These are phyloP conservation scores for Aporrectodea caliginosa DNA, from an alignment of 1,140 invertebrate species.

Conservation along the genomic window DNA sequence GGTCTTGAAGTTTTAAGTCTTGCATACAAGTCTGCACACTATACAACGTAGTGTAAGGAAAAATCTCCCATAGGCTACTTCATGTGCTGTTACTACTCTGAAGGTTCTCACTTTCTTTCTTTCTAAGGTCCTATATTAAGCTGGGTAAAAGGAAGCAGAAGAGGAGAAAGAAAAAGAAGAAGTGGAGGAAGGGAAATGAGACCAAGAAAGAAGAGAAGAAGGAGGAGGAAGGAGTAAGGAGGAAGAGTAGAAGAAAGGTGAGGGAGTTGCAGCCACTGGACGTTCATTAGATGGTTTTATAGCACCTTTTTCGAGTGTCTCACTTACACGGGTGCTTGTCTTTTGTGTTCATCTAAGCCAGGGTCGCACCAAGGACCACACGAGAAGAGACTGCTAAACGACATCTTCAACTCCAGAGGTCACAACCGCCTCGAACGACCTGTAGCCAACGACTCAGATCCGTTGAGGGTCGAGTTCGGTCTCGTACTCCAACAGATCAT, in stretches of 20 bases:
- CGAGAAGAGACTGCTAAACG: constrained; percentile 27
- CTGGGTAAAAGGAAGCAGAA: background rate
- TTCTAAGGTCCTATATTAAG: no score
- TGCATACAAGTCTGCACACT: no score
- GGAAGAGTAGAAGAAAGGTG: background rate
- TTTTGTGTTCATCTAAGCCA: background rate
- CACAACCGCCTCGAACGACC: constrained; percentile 64
- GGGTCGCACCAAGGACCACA: constrained; percentile 5
- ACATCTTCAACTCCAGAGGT: background rate
- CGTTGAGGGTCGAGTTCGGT: constrained; percentile 91
- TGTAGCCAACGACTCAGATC: constrained; percentile 91
- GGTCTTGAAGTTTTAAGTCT: no score
- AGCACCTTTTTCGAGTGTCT: no score
- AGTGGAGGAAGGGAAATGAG: background rate
- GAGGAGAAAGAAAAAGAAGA: background rate
- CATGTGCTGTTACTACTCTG: no score
- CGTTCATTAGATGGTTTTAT: no score
- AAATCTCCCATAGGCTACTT: no score
- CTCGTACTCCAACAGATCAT: constrained; percentile 99
- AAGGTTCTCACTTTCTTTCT: no score
- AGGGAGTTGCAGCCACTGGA: no score
- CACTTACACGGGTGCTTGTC: background rate
- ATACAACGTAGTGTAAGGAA: no score
- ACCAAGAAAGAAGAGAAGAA: background rate
- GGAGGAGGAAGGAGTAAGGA: background rate